Conservation (phyloP, 2,113 vertebrate species). For the Spea multiplicata region DNA sequence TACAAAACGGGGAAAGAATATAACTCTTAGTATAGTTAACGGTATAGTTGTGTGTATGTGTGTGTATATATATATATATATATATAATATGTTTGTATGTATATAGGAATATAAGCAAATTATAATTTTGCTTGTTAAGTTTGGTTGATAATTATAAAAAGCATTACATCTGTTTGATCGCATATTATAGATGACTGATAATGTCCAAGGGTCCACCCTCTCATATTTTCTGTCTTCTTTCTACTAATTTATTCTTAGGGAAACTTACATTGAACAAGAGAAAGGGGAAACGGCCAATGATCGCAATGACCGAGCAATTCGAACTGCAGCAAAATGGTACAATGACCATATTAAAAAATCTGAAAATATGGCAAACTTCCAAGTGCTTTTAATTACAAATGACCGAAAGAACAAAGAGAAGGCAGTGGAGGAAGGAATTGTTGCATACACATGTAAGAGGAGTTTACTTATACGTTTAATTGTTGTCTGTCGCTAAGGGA, state of each 20-base stretch:
- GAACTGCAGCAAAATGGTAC: conserved; percentile 88
- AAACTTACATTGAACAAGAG: conserved; percentile 86
- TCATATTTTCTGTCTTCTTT: conserved; percentile 6
- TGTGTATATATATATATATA: too few relatives aligned
- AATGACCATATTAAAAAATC: conserved; percentile 75
- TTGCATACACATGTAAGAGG: conserved; percentile 84
- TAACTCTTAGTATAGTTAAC: too few relatives aligned
- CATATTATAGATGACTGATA: neutral
- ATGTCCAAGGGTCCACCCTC: too few relatives aligned
- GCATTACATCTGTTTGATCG: neutral
- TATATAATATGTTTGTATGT: too few relatives aligned
- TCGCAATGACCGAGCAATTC: conserved; percentile 92
- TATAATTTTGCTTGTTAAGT: too few relatives aligned
- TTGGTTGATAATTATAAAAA: too few relatives aligned
- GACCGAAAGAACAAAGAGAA: conserved; percentile 87
- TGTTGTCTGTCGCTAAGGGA: neutral
- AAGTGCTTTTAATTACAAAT: conserved; percentile 90
- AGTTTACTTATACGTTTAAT: neutral
- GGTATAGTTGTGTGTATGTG: too few relatives aligned
- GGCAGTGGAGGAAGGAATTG: conserved; percentile 77
- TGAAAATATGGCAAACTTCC: conserved; percentile 58
- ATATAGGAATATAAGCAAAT: too few relatives aligned
- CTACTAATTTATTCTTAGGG: conserved; percentile 63
- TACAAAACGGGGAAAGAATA: too few relatives aligned
- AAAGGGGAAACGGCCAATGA: conserved; percentile 90